Conservation (phyloP, 2,113 vertebrate genomes). For the Apodemus speciosus region DNA sequence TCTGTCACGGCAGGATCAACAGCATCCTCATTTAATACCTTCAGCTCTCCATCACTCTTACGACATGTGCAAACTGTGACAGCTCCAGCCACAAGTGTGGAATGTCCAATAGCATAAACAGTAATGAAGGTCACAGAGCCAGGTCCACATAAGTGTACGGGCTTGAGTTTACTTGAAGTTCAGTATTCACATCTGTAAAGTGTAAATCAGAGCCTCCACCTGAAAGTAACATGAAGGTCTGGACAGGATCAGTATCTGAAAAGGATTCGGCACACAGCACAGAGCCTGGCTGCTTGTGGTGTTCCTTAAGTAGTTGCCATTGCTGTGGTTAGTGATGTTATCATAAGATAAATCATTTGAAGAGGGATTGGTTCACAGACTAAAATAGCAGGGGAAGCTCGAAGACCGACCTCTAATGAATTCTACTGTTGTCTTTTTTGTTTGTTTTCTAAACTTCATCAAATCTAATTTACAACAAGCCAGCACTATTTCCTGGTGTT, state of each 20-base stretch:
- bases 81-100: background rate
- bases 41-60: background rate
- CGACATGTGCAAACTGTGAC: background rate
- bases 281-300: background rate
- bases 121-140: background rate
- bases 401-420: background rate
- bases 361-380: background rate
- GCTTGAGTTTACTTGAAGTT: background rate
- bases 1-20: background rate
- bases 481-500: background rate
- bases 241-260: background rate
- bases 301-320: background rate
- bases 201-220: background rate
- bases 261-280: background rate
- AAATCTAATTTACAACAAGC: constrained; percentile 46
- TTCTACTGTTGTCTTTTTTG: background rate
- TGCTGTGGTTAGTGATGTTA: background rate
- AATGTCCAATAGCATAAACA: background rate
- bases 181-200: background rate
- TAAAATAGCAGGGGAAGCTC: background rate
- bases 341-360: background rate
- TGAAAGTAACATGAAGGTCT: background rate
- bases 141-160: background rate
- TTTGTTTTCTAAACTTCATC: constrained; percentile 43
- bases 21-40: background rate